phyloP scores from a whole-genome alignment of 2,888 invertebrate species.

The Hetaerina titia region DNA sequence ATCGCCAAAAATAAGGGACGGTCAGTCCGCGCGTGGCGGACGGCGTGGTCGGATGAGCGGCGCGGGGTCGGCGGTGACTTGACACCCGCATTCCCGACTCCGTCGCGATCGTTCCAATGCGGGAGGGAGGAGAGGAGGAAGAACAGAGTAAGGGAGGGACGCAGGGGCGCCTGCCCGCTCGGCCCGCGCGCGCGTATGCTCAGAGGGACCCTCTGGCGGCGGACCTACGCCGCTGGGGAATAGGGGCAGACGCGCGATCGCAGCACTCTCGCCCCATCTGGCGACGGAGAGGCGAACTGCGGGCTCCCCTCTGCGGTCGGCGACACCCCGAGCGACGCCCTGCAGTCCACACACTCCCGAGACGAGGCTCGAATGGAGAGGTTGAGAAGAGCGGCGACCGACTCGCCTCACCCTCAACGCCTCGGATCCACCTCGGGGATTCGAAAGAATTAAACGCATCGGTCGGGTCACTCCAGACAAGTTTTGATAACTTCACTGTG shows the following conservation, averaged over 20 bases:
- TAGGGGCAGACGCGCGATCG: constrained; percentile 2
- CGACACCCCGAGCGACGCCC: neutral
- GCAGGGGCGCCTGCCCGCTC: neutral
- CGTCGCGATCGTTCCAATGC: neutral
- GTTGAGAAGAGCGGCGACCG: neutral
- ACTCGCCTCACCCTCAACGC: too few species aligned
- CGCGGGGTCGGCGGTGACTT: neutral
- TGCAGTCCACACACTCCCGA: neutral
- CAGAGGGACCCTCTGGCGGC: constrained; percentile 55
- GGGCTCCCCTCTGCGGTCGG: neutral
- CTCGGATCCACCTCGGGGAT: too few species aligned
- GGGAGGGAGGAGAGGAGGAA: neutral
- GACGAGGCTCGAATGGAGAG: neutral
- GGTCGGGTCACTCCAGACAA: too few species aligned
- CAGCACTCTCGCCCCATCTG: constrained; percentile 61
- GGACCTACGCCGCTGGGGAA: constrained; percentile 38
- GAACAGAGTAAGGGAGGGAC: too few species aligned
- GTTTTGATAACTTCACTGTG: too few species aligned
- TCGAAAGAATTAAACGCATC: too few species aligned
- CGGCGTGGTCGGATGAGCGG: too few species aligned
- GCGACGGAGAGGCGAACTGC: constrained; percentile 47
- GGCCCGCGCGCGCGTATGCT: neutral
- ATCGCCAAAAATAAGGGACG: too few species aligned
- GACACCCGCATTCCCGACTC: neutral
- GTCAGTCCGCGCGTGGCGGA: too few species aligned